Conservation (phyloP, 2,113 vertebrate genomes). For the Hiodon tergisus region DNA sequence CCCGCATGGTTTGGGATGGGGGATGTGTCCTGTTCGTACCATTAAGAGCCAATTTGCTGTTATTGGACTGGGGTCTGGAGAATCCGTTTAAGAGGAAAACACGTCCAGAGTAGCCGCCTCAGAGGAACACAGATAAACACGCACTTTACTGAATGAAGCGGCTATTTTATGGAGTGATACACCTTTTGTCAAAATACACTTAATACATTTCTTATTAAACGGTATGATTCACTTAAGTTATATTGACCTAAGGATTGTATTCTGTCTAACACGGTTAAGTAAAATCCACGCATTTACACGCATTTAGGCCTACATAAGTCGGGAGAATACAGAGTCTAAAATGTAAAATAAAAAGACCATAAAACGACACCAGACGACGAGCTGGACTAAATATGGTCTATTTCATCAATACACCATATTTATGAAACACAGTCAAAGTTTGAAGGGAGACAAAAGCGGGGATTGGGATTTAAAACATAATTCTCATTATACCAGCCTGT, state of each 20-base stretch:
- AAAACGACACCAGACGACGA: background rate
- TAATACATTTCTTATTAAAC: background rate
- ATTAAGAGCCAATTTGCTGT: slow-evolving; percentile 16
- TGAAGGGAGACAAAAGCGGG: slow-evolving; percentile 57
- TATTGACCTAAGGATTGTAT: background rate
- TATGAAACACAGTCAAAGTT: slow-evolving; percentile 62
- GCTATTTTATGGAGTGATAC: slow-evolving; percentile 2
- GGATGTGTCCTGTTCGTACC: background rate
- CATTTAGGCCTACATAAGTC: background rate
- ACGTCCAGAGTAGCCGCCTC: background rate
- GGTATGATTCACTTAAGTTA: background rate
- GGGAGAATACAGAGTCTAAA: background rate
- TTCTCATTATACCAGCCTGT: slow-evolving; percentile 53
- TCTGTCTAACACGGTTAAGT: background rate
- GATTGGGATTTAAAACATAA: slow-evolving; percentile 59
- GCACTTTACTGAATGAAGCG: background rate
- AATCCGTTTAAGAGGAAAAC: background rate
- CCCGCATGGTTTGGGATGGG: background rate
- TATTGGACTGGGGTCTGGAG: background rate
- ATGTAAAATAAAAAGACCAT: background rate
- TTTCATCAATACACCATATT: slow-evolving; percentile 43
- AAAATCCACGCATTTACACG: background rate
- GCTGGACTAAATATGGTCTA: background rate
- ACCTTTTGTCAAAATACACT: background rate
- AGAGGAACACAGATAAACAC: background rate